Conservation (phyloP, 2,113 vertebrate genomes). For the Takifugu flavidus region DNA sequence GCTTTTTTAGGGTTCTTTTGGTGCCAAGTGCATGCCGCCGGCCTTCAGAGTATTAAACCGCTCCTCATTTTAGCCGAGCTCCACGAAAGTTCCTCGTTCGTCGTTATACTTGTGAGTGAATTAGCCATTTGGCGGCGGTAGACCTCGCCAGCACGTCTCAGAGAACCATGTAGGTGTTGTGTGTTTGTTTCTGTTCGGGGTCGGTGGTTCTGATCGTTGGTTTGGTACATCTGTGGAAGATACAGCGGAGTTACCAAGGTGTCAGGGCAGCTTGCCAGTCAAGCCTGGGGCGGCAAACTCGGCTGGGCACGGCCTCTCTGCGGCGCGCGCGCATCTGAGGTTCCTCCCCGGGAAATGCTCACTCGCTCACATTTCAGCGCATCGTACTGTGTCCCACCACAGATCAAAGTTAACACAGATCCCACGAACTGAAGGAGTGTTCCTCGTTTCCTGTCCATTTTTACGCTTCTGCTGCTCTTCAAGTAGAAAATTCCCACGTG, state of each 20-base stretch:
- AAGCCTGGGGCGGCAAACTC: conserved; percentile 57
- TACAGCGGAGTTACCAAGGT: conserved; percentile 73
- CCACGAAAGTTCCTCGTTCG: conserved; percentile 41
- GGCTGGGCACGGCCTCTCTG: conserved; percentile 40
- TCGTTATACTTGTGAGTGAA: conserved; percentile 56
- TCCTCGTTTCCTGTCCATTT: conserved; percentile 60
- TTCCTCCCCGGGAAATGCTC: conserved; percentile 46
- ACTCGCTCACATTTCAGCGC: conserved; percentile 67
- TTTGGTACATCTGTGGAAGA: conserved; percentile 79
- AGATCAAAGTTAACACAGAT: conserved; percentile 58
- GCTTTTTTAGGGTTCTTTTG: conserved; percentile 33
- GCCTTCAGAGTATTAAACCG: conserved; percentile 29
- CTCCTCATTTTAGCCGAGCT: conserved; percentile 40
- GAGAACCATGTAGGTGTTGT: conserved; percentile 54
- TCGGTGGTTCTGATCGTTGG: conserved; percentile 66
- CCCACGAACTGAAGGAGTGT: conserved; percentile 60
- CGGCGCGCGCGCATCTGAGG: conserved; percentile 50
- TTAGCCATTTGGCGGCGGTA: conserved; percentile 67
- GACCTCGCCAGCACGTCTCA: conserved; percentile 71
- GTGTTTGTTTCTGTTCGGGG: conserved; percentile 58
- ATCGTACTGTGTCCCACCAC: conserved; percentile 65
- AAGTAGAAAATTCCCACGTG: conserved; percentile 52
- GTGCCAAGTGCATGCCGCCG: conserved; percentile 61
- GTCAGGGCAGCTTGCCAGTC: conserved; percentile 70
- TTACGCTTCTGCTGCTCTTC: conserved; percentile 55